Percentiles rank a stretch among this genome's conserved stretches.
Conservation (phyloP, 2,888 invertebrate genomes). For the Polyploca ridens region DNA sequence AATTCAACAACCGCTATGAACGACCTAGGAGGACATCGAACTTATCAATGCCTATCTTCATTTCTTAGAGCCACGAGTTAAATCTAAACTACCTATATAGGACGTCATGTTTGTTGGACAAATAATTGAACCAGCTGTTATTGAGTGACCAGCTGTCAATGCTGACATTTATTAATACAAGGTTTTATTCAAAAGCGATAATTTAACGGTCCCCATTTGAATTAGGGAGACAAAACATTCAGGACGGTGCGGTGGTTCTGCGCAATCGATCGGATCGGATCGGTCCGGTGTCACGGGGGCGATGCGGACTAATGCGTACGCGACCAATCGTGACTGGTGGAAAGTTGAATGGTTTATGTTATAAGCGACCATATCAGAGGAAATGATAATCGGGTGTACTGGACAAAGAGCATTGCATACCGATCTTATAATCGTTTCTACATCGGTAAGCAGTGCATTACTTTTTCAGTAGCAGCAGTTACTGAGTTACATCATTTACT, state of each 20-base stretch:
- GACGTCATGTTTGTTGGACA: not conserved
- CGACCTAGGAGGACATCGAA: not conserved
- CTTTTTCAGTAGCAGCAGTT: not conserved
- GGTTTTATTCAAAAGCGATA: conserved; percentile 29
- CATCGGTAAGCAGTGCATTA: not conserved
- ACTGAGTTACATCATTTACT: too few relatives aligned
- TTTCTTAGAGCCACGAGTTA: not conserved
- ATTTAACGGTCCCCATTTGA: conserved; percentile 50
- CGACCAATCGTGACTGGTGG: conserved; percentile 14
- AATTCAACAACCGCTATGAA: not conserved
- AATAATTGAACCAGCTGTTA: conserved; percentile 7
- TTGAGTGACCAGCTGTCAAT: conserved; percentile 4
- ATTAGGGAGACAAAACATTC: conserved; percentile 44
- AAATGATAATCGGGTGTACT: not conserved
- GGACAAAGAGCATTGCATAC: not conserved
- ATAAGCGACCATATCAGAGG: conserved; percentile 11
- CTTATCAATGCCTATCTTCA: conserved; percentile 9
- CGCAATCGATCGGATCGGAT: conserved; percentile 49
- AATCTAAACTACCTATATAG: not conserved
- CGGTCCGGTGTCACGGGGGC: conserved; percentile 14
- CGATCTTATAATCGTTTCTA: too few relatives aligned
- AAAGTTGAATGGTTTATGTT: conserved; percentile 18
- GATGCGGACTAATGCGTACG: conserved; percentile 12
- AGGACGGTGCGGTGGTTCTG: conserved; percentile 30
- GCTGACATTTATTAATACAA: not conserved